Percentiles rank a stretch among this genome's conserved stretches.
phyloP scores from a whole-genome alignment of 1,140 invertebrate species.

The Pachyrhynchus sulphureomaculatus region DNA sequence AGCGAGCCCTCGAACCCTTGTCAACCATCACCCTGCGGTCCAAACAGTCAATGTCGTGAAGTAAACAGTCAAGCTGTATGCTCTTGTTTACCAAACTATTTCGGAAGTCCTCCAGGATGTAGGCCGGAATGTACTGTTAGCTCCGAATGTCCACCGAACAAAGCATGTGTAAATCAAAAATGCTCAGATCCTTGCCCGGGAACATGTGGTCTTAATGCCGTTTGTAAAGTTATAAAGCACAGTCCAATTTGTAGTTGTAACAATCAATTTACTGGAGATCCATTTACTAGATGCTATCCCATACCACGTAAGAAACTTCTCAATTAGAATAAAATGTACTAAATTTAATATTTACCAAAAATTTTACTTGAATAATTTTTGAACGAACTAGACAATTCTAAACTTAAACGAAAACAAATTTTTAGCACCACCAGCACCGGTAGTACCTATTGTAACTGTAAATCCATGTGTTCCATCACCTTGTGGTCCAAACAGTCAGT shows the following conservation, averaged over 20 bases:
- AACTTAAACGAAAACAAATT: constrained; percentile 1
- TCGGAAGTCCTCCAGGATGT: constrained; percentile 65
- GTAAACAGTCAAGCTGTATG: constrained; percentile 60
- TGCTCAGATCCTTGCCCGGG: constrained; percentile 69
- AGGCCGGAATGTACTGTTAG: constrained; percentile 67
- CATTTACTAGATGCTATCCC: constrained; percentile 56
- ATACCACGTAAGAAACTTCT: constrained; percentile 48
- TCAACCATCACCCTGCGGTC: constrained; percentile 58
- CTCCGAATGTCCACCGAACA: constrained; percentile 62
- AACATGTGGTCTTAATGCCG: constrained; percentile 60
- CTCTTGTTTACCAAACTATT: constrained; percentile 62
- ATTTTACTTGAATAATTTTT: too few relatives aligned
- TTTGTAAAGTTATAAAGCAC: constrained; percentile 61
- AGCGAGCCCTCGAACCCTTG: constrained; percentile 54
- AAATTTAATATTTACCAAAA: background rate
- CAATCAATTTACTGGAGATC: constrained; percentile 60
- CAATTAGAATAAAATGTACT: background rate
- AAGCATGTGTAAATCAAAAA: constrained; percentile 65
- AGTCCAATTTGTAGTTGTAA: constrained; percentile 62
- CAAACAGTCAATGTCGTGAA: constrained; percentile 59
- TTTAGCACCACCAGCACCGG: constrained; percentile 45
- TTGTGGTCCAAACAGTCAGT: constrained; percentile 59
- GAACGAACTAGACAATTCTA: too few relatives aligned
- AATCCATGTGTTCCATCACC: constrained; percentile 65
- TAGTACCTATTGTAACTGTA: constrained; percentile 45